Evolutionary conservation across 2,113 vertebrate species (phyloP), one percentile per base, ranked within the genome.

Genomic region (Tachycineta bicolor): DNA sequence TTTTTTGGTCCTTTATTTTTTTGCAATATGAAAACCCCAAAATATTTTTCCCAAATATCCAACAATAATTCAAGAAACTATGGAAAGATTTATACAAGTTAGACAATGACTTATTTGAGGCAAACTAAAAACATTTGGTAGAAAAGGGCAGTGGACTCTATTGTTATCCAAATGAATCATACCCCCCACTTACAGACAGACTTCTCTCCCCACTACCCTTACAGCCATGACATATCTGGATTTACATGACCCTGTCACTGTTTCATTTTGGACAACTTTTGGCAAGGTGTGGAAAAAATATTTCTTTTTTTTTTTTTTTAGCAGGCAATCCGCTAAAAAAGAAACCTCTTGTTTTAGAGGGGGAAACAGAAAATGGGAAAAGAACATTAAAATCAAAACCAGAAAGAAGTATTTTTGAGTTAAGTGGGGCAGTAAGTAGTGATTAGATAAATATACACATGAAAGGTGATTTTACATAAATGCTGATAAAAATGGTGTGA

Each of bases 41-140:
- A 79, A 58, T 37, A 60, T 49, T 19, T 94, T 80, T 93, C 75
- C 69, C 93, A 93, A 95, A 91, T 97, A 94, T 88, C 52, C 82
- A 83, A 69, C 96, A 95, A 82, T 94, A 95, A 95, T 94, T 96
- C 91, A 94, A 97, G 90, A 96, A 93, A 67, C 4, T 23, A 59
- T 86, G 82, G 87, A 82, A 97, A 96, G 93, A 97, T 97, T 97
- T 96, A 96, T 93, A 69, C 62, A 20, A 93, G 89, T 93, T 90
- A 94, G 92, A 97, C 94, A 98, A 94, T 97, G 47, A 96, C 87
- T 96, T 98, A 95, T 96, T 96, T 91, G 87, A 97, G 86, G 41
- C 89, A 94, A 96, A 96, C 67, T 84, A 34, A 95, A 97, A 98
- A 93, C 69, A 94, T 95, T 97, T 95, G 64, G 58, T 93, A 97